A percentile compares a stretch with the other conserved stretches of the same genome.
These are phyloP conservation scores for Luidia sarsii DNA, from an alignment of 53 echinoderm and acorn worm genomes.

Conservation along the genomic window DNA sequence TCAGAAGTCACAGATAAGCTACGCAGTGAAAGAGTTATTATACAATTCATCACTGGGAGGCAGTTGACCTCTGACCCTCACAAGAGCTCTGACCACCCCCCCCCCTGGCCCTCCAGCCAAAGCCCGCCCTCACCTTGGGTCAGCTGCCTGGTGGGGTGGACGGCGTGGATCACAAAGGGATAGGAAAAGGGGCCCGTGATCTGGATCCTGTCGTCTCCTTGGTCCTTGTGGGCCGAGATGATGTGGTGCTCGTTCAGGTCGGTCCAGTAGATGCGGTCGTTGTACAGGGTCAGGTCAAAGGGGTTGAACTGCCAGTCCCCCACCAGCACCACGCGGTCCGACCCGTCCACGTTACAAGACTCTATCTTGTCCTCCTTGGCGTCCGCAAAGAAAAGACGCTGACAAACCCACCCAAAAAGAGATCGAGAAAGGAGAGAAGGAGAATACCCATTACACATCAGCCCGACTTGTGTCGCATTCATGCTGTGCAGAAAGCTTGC, in stretches of 20 bases:
- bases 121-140: constrained; percentile 1
- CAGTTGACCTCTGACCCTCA: too few species aligned
- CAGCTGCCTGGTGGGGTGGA: constrained; percentile 56
- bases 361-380: constrained; percentile 47
- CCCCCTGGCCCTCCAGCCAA: not conserved
- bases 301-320: constrained; percentile 22
- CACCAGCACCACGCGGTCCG: constrained; percentile 16
- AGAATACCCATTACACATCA: not conserved
- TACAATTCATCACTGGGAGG: too few species aligned
- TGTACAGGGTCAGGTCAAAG: constrained; percentile 42
- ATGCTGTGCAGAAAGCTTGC: too few species aligned
- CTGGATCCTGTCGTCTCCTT: constrained; percentile 9
- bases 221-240: constrained; percentile 39
- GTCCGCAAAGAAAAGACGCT: constrained; percentile 63
- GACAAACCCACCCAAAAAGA: not conserved
- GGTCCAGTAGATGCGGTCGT: constrained; percentile 65
- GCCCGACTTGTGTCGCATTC: not conserved
- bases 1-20: too few species aligned
- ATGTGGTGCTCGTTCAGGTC: constrained; percentile 40
- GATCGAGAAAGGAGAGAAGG: not conserved
- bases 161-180: constrained; percentile 41
- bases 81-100: too few species aligned
- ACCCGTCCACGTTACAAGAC: constrained; percentile 50
- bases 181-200: constrained; percentile 33
- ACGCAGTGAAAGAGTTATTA: too few species aligned